These are phyloP conservation scores for Palythoa grandiflora DNA, from an alignment of 92 coral and sea anemone species.

Conservation along the genomic window DNA sequence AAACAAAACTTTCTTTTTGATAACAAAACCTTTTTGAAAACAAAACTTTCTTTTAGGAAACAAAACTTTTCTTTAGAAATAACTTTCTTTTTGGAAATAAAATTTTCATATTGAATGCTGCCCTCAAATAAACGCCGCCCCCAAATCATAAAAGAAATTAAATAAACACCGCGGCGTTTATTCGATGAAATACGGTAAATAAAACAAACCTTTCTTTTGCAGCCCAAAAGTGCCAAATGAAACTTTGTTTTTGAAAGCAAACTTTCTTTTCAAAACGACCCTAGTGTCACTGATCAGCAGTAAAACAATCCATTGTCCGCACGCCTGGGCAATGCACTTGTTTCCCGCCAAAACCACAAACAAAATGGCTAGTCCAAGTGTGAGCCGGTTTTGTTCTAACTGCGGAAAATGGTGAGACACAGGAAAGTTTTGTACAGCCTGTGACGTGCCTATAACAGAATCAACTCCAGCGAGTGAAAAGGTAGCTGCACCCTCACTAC, in stretches of 20 bases:
- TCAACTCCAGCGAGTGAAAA: constrained; percentile 23
- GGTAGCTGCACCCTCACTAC: constrained; percentile 8
- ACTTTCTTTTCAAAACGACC: constrained; percentile 31
- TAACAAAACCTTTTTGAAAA: constrained; percentile 8
- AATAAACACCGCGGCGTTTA: no score
- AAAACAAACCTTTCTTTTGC: background rate
- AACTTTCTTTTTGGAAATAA: background rate
- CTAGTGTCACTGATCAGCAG: constrained; percentile 28
- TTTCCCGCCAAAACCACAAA: constrained; percentile 35
- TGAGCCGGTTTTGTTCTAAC: constrained; percentile 30
- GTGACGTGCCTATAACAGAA: constrained; percentile 21
- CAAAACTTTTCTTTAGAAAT: constrained; percentile 9
- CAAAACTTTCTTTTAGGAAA: background rate
- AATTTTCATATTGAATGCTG: no score
- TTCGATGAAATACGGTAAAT: no score
- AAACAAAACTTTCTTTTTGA: constrained; percentile 6
- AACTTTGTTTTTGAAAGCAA: constrained; percentile 6
- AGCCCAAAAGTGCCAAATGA: background rate
- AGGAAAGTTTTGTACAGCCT: constrained; percentile 34
- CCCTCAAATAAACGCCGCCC: no score
- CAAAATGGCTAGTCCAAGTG: constrained; percentile 33
- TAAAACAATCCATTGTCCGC: constrained; percentile 13
- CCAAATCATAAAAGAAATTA: no score
- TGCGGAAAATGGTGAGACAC: constrained; percentile 18
- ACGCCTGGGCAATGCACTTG: constrained; percentile 10